Base-by-base conservation (phyloP, 2,797 vertebrate genomes). In the Graptemys geographica region DNA sequence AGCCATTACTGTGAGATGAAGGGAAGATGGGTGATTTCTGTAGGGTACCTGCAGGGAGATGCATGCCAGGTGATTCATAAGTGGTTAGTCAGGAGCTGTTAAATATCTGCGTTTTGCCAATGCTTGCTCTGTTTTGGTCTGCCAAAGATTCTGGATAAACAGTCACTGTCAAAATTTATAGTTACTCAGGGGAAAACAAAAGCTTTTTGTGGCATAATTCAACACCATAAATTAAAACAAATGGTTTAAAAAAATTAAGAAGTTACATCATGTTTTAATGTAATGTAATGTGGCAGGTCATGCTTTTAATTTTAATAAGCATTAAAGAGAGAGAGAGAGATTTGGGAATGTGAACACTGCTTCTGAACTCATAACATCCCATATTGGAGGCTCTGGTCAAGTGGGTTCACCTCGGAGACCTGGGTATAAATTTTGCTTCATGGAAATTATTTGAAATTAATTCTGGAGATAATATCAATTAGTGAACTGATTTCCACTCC, bases 241-340 rank as follows among this genome's bases (percentile, higher is more conserved):
- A 90, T 84, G 93, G 97, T 83, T 90, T 89, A 88, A 47, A 94
- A 96, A 88, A 97, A 93, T 97, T 91, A 96, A 96, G 96, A 91
- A 95, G 90, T 98, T 96, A 96, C 97, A 82, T 98, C 97, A 97
- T 97, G 96, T 96, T 97, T 97, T 97, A 97, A 97, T 95, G 96
- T 96, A 96, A 97, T 96, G 94, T 90, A 95, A 96, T 96, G 96
- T 96, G 98, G 92, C 97, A 95, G 97, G 93, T 87, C 96, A 95
- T 89, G 92, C 95, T 94, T 97, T 97, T 97, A 86, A 88, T 96
- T 96, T 98, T 96, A 96, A 95, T 96, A 89, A 86, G 89, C 84
- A 92, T 89, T 95, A 96, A 72, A 87, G 44, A 9, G 86, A 1
- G 5, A 41, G 41, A 41, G 51, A 79, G 86, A 93, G 81, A 81